These are phyloP conservation scores for Antechinus stuartii DNA, from an alignment of 2,113 vertebrate genomes.

Conservation along the genomic window DNA sequence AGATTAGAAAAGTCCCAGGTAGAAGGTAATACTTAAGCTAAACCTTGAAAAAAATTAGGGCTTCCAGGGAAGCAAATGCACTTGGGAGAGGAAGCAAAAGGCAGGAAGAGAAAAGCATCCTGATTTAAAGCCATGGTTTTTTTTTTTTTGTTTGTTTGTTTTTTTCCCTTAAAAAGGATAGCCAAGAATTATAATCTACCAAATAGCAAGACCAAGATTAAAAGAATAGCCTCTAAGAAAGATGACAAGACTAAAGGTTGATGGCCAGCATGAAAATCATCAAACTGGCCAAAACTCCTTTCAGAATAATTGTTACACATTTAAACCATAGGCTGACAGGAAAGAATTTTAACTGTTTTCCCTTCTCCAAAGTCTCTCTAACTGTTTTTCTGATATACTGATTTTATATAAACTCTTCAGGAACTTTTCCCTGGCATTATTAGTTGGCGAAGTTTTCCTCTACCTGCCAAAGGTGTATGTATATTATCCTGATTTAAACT, in stretches of 20 bases:
- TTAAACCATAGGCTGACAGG: slow-evolving; percentile 30
- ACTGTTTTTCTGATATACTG: slow-evolving; percentile 59
- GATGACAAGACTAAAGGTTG: slow-evolving; percentile 24
- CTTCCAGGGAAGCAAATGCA: neutral
- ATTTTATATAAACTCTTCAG: slow-evolving; percentile 67
- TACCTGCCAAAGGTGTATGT: slow-evolving; percentile 25
- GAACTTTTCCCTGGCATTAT: slow-evolving; percentile 4
- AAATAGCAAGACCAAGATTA: neutral
- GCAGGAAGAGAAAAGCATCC: slow-evolving; percentile 8
- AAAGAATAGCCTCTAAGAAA: neutral
- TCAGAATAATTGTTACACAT: slow-evolving; percentile 51
- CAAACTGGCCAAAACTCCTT: slow-evolving; percentile 54
- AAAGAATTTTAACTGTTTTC: slow-evolving; percentile 49
- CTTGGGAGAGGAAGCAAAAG: neutral
- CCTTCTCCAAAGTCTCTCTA: slow-evolving; percentile 59
- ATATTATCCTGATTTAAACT: slow-evolving; percentile 55
- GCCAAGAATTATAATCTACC: neutral
- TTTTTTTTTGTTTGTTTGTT: too few relatives aligned
- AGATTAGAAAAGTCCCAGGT: neutral
- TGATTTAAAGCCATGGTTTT: neutral
- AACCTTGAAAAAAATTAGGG: neutral
- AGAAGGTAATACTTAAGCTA: neutral
- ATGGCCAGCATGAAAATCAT: slow-evolving; percentile 59
- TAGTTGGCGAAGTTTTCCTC: slow-evolving; percentile 59
- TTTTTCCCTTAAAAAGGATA: neutral